phyloP scores from a whole-genome alignment of 2,888 invertebrate genomes.

The Exocentrus adspersus region DNA sequence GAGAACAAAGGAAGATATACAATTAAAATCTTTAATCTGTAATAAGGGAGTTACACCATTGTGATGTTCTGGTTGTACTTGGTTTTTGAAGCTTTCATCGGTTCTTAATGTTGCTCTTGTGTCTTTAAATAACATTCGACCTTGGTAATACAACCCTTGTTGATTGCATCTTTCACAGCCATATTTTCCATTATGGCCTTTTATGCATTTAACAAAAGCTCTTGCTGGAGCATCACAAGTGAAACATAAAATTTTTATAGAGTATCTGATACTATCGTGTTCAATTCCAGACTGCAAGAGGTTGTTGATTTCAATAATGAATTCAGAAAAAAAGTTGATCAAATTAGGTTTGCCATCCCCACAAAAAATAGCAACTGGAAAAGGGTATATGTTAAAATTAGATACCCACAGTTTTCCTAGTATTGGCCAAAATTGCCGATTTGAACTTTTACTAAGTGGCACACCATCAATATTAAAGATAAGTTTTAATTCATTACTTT shows the following conservation, averaged over 20 bases:
- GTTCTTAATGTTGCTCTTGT: conserved; percentile 12
- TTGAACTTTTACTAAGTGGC: conserved; percentile 10
- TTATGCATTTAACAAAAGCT: background rate
- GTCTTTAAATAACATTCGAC: conserved; percentile 15
- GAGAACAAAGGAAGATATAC: background rate
- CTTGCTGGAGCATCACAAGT: conserved; percentile 1
- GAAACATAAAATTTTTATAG: conserved; percentile 10
- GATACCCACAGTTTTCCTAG: conserved; percentile 11
- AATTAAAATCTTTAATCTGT: conserved; percentile 1
- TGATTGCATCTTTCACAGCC: conserved; percentile 3
- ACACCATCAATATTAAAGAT: conserved; percentile 20
- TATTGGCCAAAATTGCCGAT: conserved; percentile 12
- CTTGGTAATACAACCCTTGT: conserved; percentile 4
- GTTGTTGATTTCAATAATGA: conserved; percentile 8
- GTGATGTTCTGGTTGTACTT: conserved; percentile 11
- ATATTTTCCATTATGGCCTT: conserved; percentile 1
- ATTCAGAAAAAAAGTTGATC: conserved; percentile 11
- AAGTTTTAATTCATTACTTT: conserved; percentile 10
- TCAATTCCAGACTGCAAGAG: conserved; percentile 1
- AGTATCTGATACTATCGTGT: conserved; percentile 8
- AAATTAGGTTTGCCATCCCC: conserved; percentile 6
- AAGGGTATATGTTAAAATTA: conserved; percentile 17
- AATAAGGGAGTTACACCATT: background rate
- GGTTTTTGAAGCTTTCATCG: background rate
- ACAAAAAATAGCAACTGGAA: conserved; percentile 12